A percentile compares a stretch with the other conserved stretches of the same genome.
Evolutionary conservation across 1,140 invertebrate genomes (phyloP).

Genomic region (Drosophila dunni): DNA sequence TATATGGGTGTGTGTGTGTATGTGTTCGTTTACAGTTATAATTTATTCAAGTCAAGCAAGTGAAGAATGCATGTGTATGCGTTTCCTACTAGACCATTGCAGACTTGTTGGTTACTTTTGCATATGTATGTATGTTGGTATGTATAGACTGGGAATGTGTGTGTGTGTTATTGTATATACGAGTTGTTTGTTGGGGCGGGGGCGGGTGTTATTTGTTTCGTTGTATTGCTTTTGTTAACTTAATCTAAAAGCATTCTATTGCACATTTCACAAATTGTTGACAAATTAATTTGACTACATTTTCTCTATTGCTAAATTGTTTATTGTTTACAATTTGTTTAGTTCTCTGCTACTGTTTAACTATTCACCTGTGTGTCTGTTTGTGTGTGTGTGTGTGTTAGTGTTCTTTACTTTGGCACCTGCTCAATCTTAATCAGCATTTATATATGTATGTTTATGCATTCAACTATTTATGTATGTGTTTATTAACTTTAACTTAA

Average conservation of each 20-base stretch:
- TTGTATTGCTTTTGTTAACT: conserved; percentile 46
- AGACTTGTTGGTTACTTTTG: conserved; percentile 40
- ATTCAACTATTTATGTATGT: conserved; percentile 16
- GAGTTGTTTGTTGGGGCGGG: not conserved
- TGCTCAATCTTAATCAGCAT: conserved; percentile 30
- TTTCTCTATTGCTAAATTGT: conserved; percentile 38
- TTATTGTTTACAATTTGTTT: conserved; percentile 50
- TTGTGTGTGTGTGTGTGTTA: conserved; percentile 26
- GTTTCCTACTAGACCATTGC: conserved; percentile 21
- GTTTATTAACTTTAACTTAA: not conserved
- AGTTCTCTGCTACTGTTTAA: conserved; percentile 26
- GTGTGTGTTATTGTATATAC: conserved; percentile 1
- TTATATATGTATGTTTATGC: not conserved
- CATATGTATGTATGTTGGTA: conserved; percentile 27
- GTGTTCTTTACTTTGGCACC: conserved; percentile 44
- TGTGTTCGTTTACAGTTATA: conserved; percentile 45
- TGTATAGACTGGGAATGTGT: conserved; percentile 16
- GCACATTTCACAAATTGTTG: conserved; percentile 55
- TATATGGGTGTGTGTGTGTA: conserved; percentile 33
- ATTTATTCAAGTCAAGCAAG: conserved; percentile 42
- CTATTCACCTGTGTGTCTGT: conserved; percentile 1
- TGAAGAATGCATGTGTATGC: conserved; percentile 26
- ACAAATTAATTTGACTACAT: conserved; percentile 60
- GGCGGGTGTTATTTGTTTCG: conserved; percentile 15
- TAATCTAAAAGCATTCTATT: conserved; percentile 73